Evolutionary conservation across 2,113 vertebrate genomes (phyloP).

Genomic region (Colistium nudipinnis): DNA sequence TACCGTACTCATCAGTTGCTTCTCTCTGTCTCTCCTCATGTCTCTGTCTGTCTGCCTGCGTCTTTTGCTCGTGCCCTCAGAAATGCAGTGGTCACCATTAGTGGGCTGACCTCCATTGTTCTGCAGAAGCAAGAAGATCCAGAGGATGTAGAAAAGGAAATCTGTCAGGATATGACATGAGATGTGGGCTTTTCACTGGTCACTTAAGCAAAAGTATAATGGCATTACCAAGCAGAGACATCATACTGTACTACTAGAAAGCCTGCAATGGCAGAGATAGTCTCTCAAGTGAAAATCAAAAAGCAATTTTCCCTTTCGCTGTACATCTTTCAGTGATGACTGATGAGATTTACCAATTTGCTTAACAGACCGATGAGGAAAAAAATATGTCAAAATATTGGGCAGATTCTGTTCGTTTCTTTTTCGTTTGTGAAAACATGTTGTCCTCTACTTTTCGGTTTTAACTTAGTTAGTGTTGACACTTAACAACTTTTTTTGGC

Average conservation of each 20-base stretch:
- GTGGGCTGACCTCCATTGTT: slow-evolving; percentile 68
- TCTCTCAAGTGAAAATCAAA: slow-evolving; percentile 61
- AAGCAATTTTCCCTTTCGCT: slow-evolving; percentile 62
- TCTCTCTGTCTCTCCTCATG: slow-evolving; percentile 32
- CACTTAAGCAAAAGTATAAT: slow-evolving; percentile 73
- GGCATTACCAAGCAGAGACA: slow-evolving; percentile 63
- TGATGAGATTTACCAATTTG: slow-evolving; percentile 69
- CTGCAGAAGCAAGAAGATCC: slow-evolving; percentile 52
- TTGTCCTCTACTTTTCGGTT: slow-evolving; percentile 10
- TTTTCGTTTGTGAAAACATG: slow-evolving; percentile 17
- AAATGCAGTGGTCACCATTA: slow-evolving; percentile 69
- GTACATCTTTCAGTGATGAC: slow-evolving; percentile 57
- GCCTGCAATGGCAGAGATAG: slow-evolving; percentile 44
- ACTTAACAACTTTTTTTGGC: too few species aligned
- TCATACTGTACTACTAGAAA: slow-evolving; percentile 57
- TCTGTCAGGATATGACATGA: slow-evolving; percentile 68
- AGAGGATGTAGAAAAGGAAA: slow-evolving; percentile 62
- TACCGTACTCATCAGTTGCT: slow-evolving; percentile 13
- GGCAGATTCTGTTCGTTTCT: slow-evolving; percentile 10
- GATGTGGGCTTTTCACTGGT: slow-evolving; percentile 66
- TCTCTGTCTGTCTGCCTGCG: slow-evolving; percentile 29
- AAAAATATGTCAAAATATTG: slow-evolving; percentile 50
- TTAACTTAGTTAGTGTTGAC: too few species aligned
- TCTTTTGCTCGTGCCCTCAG: slow-evolving; percentile 52
- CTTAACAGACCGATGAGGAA: slow-evolving; percentile 31